Percentiles rank a stretch among this genome's conserved stretches.
phyloP scores from a whole-genome alignment of 2,113 vertebrate genomes.

The Orthonyx spaldingii region DNA sequence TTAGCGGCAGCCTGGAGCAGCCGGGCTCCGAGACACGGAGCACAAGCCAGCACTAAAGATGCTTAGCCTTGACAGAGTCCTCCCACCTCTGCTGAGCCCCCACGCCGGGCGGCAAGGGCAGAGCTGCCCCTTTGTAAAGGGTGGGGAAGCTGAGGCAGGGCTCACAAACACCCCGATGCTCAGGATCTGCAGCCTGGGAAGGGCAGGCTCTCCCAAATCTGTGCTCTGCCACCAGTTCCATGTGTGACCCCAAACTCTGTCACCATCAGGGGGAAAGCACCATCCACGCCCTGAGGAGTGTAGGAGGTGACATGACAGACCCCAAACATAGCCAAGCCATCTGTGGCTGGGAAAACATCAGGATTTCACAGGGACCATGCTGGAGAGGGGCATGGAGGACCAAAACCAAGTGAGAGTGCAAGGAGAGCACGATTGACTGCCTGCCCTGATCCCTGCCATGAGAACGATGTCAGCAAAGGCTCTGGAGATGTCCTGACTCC shows the following conservation, averaged over 20 bases:
- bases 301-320: not conserved
- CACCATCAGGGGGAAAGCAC: not conserved
- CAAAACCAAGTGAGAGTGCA: not conserved
- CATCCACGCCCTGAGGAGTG: not conserved
- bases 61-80: not conserved
- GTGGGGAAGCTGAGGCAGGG: not conserved
- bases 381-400: not conserved
- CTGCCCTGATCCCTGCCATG: not conserved
- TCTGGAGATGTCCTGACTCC: not conserved
- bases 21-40: not conserved
- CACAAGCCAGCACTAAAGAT: not conserved
- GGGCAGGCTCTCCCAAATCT: not conserved
- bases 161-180: fast-evolving
- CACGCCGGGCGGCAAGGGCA: not conserved
- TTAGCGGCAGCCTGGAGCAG: slow-evolving; percentile 36
- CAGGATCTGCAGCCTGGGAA: fast-evolving
- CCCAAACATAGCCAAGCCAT: not conserved
- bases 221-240: not conserved
- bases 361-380: not conserved
- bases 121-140: fast-evolving
- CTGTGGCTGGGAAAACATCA: fast-evolving
- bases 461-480: not conserved
- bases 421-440: fast-evolving
- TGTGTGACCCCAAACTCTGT: not conserved
- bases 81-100: not conserved